phyloP scores from a whole-genome alignment of 2,888 invertebrate species.

The Harpagoxenus sublaevis region DNA sequence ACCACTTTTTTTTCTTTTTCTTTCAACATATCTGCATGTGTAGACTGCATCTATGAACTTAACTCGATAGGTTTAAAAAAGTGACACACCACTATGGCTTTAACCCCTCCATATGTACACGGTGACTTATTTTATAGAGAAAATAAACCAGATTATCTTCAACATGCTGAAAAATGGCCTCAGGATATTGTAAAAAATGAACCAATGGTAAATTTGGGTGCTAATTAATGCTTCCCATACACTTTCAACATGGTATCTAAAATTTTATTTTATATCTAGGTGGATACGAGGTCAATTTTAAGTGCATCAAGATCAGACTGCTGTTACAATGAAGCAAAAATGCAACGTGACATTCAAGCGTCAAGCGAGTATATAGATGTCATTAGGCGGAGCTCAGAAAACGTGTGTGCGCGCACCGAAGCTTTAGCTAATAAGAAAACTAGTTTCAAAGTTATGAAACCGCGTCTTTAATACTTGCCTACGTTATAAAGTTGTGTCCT shows the following conservation, averaged over 20 bases:
- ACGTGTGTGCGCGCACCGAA: slow-evolving; percentile 84
- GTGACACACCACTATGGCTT: too few relatives aligned
- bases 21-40: too few relatives aligned
- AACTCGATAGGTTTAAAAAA: too few relatives aligned
- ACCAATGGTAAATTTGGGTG: slow-evolving; percentile 51
- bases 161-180: slow-evolving; percentile 56
- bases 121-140: slow-evolving; percentile 40
- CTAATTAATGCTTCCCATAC: background rate
- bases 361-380: slow-evolving; percentile 84
- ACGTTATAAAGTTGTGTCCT: slow-evolving; percentile 47
- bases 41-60: too few relatives aligned
- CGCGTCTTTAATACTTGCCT: slow-evolving; percentile 80
- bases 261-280: slow-evolving; percentile 52
- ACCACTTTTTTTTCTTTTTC: too few relatives aligned
- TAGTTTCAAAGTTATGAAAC: slow-evolving; percentile 85
- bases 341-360: slow-evolving; percentile 78
- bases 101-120: background rate
- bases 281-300: slow-evolving; percentile 58
- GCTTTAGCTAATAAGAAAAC: slow-evolving; percentile 84
- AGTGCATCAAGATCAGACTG: slow-evolving; percentile 59
- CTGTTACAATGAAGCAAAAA: slow-evolving; percentile 60
- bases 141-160: slow-evolving; percentile 28
- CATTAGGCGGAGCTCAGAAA: slow-evolving; percentile 84
- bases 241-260: slow-evolving; percentile 10
- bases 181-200: slow-evolving; percentile 52